Evolutionary conservation across 2,888 invertebrate genomes (phyloP).

Genomic region (Sycophila texana): DNA sequence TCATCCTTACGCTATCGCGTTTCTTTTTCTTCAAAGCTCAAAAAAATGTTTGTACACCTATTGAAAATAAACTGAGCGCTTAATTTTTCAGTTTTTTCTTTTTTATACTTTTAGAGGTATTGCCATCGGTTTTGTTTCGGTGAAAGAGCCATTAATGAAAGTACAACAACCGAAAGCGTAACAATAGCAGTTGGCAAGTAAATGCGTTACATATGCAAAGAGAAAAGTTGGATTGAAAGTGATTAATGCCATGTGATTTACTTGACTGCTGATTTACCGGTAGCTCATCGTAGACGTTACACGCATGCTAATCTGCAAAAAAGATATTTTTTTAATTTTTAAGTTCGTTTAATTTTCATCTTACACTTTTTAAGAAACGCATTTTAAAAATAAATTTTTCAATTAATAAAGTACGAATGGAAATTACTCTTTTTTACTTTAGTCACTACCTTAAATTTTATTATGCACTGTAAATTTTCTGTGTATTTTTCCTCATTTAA

Average conservation of each 20-base stretch:
- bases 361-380: conserved; percentile 9
- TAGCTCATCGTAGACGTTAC: background rate
- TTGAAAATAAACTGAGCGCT: background rate
- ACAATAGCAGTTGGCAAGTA: conserved; percentile 9
- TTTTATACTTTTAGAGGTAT: background rate
- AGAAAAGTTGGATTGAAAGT: conserved; percentile 12
- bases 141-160: background rate
- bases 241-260: conserved; percentile 38
- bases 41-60: background rate
- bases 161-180: background rate
- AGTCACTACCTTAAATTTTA: background rate
- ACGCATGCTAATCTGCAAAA: conserved; percentile 15
- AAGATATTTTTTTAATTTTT: conserved; percentile 21
- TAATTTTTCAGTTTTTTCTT: background rate
- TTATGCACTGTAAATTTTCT: background rate
- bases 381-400: conserved; percentile 11
- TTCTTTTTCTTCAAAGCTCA: background rate
- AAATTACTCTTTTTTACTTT: too few species aligned
- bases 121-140: background rate
- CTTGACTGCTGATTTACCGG: conserved; percentile 1
- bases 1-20: background rate
- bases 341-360: conserved; percentile 2
- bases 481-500: background rate
- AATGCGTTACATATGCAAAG: background rate
- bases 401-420: background rate